Base-by-base conservation (phyloP, 2,797 vertebrate genomes). In the Steatocranus sp. region DNA sequence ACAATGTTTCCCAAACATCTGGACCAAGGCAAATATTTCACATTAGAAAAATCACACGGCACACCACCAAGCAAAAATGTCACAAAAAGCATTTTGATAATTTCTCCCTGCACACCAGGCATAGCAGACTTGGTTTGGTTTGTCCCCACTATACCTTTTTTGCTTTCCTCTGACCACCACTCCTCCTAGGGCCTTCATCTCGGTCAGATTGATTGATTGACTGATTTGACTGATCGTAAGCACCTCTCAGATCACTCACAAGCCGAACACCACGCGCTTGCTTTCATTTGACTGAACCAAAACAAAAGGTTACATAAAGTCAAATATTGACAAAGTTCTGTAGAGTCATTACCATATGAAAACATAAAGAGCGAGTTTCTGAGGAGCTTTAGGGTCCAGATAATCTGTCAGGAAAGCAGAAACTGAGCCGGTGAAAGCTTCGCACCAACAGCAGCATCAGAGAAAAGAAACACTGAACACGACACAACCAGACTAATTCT, bases 81-180 rank as follows among this genome's bases (percentile, higher is more conserved):
- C 53, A 54, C 53, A 54, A 27, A 54, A 0, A 17, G 53, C 53
- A 9, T 54, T 27, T 17, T 54, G 25, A 54, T 54, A 2, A 54
- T 27, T 54, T 54, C 7, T 0, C 12, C 23, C 20, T 14, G 51
- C 0, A 0, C 12, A 1, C 23, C 2, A 0, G 50, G 2, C 11
- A 51, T 2, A 51, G 48, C 1, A 1, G 0, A 7, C 3, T 23
- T 14, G 51, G 51, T 25, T 54, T 27, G 23, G 51, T 8, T 54
- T 54, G 51, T 54, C 12, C 51, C 51, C 23, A 27, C 12, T 1
- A 7, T 8, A 50, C 48, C 2, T 50, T 11, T 20, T 10, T n/a
- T 49, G 48, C 18, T 49, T 49, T 49, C 48, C 9, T 49, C 48
- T 49, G 48, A 49, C 48, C 48, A 50, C 1, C 18, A 11, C 48